phyloP scores from a whole-genome alignment of 2,888 invertebrate genomes.

The Aleiodes testaceus region DNA sequence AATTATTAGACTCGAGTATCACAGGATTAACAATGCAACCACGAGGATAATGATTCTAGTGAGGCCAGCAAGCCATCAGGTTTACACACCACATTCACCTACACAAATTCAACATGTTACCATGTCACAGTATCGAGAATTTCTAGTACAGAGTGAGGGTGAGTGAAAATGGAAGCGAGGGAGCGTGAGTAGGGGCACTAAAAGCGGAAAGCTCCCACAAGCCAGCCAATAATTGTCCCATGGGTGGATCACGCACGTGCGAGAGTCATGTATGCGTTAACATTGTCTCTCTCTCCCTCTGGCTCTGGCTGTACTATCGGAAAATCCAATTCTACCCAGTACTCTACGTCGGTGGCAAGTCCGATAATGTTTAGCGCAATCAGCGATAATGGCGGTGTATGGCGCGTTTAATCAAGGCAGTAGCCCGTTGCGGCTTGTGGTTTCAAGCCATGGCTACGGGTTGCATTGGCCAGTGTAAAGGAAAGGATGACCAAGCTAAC shows the following conservation, averaged over 20 bases:
- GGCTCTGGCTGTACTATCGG: neutral
- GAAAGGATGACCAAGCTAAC: constrained; percentile 22
- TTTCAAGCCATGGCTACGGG: constrained; percentile 62
- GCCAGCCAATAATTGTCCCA: constrained; percentile 42
- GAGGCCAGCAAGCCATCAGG: constrained; percentile 9
- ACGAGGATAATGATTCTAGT: constrained; percentile 12
- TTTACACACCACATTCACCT: neutral
- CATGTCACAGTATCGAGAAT: constrained; percentile 30
- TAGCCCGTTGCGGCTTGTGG: constrained; percentile 73
- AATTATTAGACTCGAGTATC: too few species aligned
- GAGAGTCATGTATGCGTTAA: constrained; percentile 8
- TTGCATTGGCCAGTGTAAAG: constrained; percentile 44
- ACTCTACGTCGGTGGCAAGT: constrained; percentile 55
- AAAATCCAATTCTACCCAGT: constrained; percentile 26
- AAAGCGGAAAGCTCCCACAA: constrained; percentile 41
- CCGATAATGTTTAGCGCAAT: constrained; percentile 74
- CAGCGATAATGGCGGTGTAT: constrained; percentile 74
- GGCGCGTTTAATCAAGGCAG: constrained; percentile 74
- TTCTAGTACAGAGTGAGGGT: neutral
- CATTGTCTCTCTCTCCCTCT: neutral
- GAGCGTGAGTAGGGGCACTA: constrained; percentile 15
- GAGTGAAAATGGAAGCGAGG: constrained; percentile 28
- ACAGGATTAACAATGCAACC: constrained; percentile 3
- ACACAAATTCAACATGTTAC: constrained; percentile 7
- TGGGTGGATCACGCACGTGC: constrained; percentile 37